phyloP scores from a whole-genome alignment of 2,888 invertebrate genomes.

The Brachypterus glaber region DNA sequence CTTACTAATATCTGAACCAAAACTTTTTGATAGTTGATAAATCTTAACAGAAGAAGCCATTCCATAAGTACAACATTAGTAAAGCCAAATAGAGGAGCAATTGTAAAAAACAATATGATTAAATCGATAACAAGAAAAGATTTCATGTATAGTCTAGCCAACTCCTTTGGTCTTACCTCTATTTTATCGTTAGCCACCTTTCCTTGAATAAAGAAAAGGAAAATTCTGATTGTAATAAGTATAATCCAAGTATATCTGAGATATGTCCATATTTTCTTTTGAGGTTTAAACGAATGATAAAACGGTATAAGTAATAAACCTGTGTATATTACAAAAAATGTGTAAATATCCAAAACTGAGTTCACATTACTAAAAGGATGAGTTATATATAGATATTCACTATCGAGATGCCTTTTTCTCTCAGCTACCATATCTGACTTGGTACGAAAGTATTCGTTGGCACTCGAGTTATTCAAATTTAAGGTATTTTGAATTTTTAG shows the following conservation, averaged over 20 bases:
- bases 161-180: too few species aligned
- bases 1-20: too few species aligned
- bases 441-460: not conserved
- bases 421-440: constrained; percentile 14
- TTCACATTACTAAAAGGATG: constrained; percentile 24
- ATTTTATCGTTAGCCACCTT: too few species aligned
- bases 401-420: constrained; percentile 17
- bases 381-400: constrained; percentile 16
- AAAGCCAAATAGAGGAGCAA: too few species aligned
- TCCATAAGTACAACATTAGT: too few species aligned
- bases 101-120: too few species aligned
- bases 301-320: constrained; percentile 2
- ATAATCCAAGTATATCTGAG: not conserved
- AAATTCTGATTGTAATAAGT: constrained; percentile 14
- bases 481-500: not conserved
- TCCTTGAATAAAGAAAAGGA: too few species aligned
- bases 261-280: too few species aligned
- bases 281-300: constrained; percentile 9
- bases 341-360: constrained; percentile 13
- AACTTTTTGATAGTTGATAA: too few species aligned
- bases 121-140: too few species aligned
- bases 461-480: not conserved
- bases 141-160: too few species aligned
- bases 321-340: constrained; percentile 13
- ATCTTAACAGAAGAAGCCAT: too few species aligned